Evolutionary conservation across 2,113 vertebrate genomes (phyloP), one percentile per base, ranked within the genome.

Genomic region (Lophura nycthemera): DNA sequence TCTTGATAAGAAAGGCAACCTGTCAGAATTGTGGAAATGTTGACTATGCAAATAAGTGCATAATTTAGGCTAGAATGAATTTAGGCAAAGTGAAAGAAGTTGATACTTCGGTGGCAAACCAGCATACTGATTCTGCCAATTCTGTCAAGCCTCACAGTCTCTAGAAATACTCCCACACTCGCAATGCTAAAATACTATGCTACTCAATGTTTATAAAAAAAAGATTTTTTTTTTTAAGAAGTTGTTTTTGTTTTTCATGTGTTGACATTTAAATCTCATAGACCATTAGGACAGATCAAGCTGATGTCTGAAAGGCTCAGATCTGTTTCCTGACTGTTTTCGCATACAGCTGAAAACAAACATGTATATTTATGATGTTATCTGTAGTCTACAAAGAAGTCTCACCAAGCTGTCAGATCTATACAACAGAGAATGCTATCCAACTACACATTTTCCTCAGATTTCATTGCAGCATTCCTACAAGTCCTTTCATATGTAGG

Each of bases 401-500:
- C 81, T 91, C 82, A 52, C 2, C 0, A 89, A 96, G 74, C 82
- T 86, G 79, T 94, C 85, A 90, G 65, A 57, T 74, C 71, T 91
- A 18, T 56, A 22, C 38, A 83, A 78, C 5, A 85, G 50, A 76
- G 73, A 64, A 93, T 10, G 21, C 34, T 77, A 89, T 67, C 91
- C 65, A 89, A 30, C 60, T 54, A 72, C 4, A 5, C 48, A 17
- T 93, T 93, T 83, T 81, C 54, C 79, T 92, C 60, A 48, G 77
- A 89, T 91, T 95, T 80, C 67, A 64, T 22, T 85, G 88, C 79
- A 93, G 88, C 86, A 94, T 92, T 96, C 93, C 92, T 96, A 90
- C 86, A 97, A 91, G 81, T 92, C 87, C 69, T 86, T 95, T 96
- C 84, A 83, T 85, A 93, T 59, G 87, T 91, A 95, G 91, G 87